Percentiles rank a stretch among this genome's conserved stretches.
These are phyloP conservation scores for Lasiurus borealis DNA, from an alignment of 2,113 vertebrate species.

Conservation along the genomic window DNA sequence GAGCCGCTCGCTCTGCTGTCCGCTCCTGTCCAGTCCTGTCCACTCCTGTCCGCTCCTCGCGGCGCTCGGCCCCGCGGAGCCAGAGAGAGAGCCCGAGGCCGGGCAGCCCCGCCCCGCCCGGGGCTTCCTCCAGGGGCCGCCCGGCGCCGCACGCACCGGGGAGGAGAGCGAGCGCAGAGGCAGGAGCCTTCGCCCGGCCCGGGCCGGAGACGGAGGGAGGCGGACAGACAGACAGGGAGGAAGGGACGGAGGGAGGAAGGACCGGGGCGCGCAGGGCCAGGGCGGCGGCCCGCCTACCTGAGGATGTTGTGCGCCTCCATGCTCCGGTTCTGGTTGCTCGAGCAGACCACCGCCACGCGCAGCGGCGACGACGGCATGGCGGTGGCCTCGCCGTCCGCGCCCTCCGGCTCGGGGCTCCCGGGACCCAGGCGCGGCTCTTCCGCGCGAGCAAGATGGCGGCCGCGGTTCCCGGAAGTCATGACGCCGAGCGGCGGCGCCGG, in stretches of 20 bases:
- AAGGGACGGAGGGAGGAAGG: no score
- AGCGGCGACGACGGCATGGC: constrained; percentile 82
- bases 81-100: accelerated
- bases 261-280: not conserved
- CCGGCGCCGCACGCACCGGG: not conserved
- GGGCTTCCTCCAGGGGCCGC: not conserved
- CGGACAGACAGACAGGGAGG: no score
- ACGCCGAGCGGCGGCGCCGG: constrained; percentile 10
- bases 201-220: no score
- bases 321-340: constrained; percentile 99
- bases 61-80: not conserved
- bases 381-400: not conserved
- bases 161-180: not conserved
- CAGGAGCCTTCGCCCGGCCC: not conserved
- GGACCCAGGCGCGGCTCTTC: constrained; percentile 62
- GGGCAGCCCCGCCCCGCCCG: not conserved
- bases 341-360: constrained; percentile 97
- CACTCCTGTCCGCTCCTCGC: not conserved
- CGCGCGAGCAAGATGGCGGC: constrained; percentile 86
- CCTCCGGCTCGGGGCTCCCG: constrained; percentile 47
- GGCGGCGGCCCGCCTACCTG: constrained; percentile 90
- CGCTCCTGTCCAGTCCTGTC: no score
- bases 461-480: constrained; percentile 43
- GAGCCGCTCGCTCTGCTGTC: no score
- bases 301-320: constrained; percentile 99